phyloP scores from a whole-genome alignment of 2,113 vertebrate genomes.

The Pteropus alecto region DNA sequence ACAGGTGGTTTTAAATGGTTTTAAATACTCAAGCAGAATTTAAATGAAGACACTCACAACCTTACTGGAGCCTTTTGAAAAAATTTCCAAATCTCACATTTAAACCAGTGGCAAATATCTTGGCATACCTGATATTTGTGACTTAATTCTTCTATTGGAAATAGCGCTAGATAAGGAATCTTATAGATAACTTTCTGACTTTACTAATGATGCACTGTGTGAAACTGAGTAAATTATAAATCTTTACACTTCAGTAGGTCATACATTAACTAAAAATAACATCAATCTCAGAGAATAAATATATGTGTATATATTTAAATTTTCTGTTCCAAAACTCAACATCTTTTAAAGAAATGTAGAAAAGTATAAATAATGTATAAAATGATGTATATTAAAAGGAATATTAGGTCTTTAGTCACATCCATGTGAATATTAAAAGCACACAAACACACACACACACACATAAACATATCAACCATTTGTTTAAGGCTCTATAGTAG shows the following conservation, averaged over 20 bases:
- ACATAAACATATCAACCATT: not conserved
- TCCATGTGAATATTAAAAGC: not conserved
- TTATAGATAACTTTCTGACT: not conserved
- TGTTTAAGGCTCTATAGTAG: not conserved
- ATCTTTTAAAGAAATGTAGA: not conserved
- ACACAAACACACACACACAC: fast-evolving
- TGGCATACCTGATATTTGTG: not conserved
- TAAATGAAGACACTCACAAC: conserved; percentile 61
- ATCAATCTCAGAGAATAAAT: not conserved
- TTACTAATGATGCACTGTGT: not conserved
- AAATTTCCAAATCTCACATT: conserved; percentile 33
- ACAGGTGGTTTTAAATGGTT: conserved; percentile 78
- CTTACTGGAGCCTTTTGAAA: conserved; percentile 54
- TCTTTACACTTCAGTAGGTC: not conserved
- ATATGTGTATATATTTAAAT: not conserved
- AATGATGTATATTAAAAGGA: not conserved
- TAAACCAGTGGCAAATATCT: conserved; percentile 33
- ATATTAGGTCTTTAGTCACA: not conserved
- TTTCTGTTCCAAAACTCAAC: not conserved
- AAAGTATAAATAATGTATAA: not conserved
- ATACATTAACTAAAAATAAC: not conserved
- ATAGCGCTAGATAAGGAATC: not conserved
- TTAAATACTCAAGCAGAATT: conserved; percentile 76
- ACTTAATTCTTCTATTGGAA: conserved; percentile 46
- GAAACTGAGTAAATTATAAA: not conserved